Evolutionary conservation across 2,113 vertebrate species (phyloP), one percentile per base, ranked within the genome.

Genomic region (Acanthisitta chloris): DNA sequence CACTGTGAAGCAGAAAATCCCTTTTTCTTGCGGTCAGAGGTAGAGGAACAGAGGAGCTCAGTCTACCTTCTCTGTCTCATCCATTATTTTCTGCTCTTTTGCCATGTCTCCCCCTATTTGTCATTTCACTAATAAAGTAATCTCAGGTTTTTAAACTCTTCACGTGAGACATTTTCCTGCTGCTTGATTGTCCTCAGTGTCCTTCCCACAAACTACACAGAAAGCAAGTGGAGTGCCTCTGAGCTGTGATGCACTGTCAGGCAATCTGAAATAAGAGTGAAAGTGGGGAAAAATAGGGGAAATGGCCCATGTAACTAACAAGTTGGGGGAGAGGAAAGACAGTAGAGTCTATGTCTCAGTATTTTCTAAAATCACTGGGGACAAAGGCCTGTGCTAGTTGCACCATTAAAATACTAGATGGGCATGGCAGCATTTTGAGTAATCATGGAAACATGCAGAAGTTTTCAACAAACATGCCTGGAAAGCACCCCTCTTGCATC

Each of bases 21-120:
- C 31, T 62, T 86, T 88, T 81, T 51, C 58, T 78, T 10, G 2
- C 1, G 0, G 62, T 58, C 55, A 77, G 52, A 94, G 55, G 43
- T 59, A 25, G 31, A 81, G 31, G 51, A 88, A 84, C 31, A 71
- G 51, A 81, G 25, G 77, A 92, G 69, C 86, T 43, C 72, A 90
- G 46, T 59, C 59, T 34, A 95, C 94, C 54, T 93, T 90, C 80
- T 86, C 80, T 86, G 94, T 90, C 92, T 86, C 86, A 97, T 93
- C 86, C 82, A 92, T 93, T 96, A 86, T 65, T 55, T 96, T 93
- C 95, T 96, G 92, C 82, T 93, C 82, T 93, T 93, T 83, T 81
- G 77, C 80, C 69, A 25, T 26, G 80, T 83, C 91, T 94, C 38
- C 33, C 25, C 55, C 55, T 74, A 71, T 94, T 88, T 86, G 92